A percentile compares a stretch with the other conserved stretches of the same genome.
Evolutionary conservation across 2,888 invertebrate species (phyloP).

Genomic region (Drosophila greeni): DNA sequence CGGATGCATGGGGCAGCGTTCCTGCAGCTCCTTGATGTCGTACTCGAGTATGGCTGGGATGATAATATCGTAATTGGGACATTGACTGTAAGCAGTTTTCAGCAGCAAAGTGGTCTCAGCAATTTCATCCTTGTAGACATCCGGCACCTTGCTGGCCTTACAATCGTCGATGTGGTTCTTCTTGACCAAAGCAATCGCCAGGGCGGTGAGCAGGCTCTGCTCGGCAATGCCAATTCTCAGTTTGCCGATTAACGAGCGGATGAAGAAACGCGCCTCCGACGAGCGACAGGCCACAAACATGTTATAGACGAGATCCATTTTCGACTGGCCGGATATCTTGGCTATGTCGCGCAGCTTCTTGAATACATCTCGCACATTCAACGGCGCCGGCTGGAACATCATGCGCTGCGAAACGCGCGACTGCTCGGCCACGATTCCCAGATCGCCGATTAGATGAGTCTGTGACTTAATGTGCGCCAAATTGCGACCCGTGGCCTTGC

Average conservation of each 20-base stretch:
- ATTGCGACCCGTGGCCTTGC: constrained; percentile 91
- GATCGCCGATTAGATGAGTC: constrained; percentile 85
- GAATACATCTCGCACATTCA: constrained; percentile 88
- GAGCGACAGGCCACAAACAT: constrained; percentile 94
- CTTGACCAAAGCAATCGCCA: constrained; percentile 90
- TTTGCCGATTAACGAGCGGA: constrained; percentile 94
- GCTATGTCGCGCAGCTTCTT: constrained; percentile 92
- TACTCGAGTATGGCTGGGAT: constrained; percentile 87
- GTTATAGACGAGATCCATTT: constrained; percentile 93
- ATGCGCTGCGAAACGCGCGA: constrained; percentile 91
- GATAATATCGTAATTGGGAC: constrained; percentile 94
- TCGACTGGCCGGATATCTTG: constrained; percentile 89
- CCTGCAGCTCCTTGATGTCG: constrained; percentile 86
- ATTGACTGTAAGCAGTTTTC: constrained; percentile 97
- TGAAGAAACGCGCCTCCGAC: constrained; percentile 92
- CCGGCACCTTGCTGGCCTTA: constrained; percentile 83
- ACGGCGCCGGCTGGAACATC: constrained; percentile 90
- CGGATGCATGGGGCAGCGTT: constrained; percentile 91
- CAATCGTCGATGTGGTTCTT: constrained; percentile 50
- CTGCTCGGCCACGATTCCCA: constrained; percentile 93
- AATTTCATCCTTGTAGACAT: constrained; percentile 79
- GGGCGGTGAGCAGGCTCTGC: constrained; percentile 94
- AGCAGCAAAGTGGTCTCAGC: constrained; percentile 87
- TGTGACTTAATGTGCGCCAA: constrained; percentile 88
- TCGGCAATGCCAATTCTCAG: constrained; percentile 97